Base-by-base conservation (phyloP, 2,888 invertebrate genomes). In the Lycophotia porphyrea region DNA sequence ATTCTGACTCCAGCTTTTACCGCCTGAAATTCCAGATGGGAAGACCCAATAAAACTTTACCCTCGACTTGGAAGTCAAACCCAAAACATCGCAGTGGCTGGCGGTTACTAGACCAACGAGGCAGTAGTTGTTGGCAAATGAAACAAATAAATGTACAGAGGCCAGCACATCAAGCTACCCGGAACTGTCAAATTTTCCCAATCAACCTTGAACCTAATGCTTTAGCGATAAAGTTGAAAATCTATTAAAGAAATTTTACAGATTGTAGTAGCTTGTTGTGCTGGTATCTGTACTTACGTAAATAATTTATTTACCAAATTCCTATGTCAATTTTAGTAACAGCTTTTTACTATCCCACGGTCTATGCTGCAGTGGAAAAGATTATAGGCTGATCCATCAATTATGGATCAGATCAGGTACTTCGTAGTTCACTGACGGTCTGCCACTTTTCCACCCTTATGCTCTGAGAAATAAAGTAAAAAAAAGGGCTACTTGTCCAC, bases 331-430 rank as follows among this genome's bases (percentile, higher is more conserved):
- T 68, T 36, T n/a, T 39, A 42, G 15, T 42, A 55, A 15, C 68
- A 78, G 47, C 15, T 77, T 47, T 21, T 24, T 9, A 31, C 4
- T 36, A 1, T 55, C 31, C 36, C 36, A 78, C 55, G 78, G n/a
- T 47, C 1, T 58, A n/a, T n/a, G n/a, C n/a, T 21, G 15, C 4
- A 34, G 5, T 18, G 36, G 36, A 31, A 36, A 24, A 65, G 18
- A 36, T 11, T 47, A 36, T 21, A 11, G 8, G 0, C 65, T 39
- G 42, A 36, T n/a, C 18, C 11, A 66, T 66, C 18, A 42, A 76
- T 18, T 21, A 44, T 52, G 44, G 21, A 66, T 4, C 24, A 24
- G 24, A 24, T 61, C 1, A 11, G 15, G n/a, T 39, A 61, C 18
- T n/a, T n/a, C n/a, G n/a, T n/a, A n/a, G n/a, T n/a, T n/a, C n/a